phyloP scores from a whole-genome alignment of 2,888 invertebrate genomes.

The Chymomyza caudatula region DNA sequence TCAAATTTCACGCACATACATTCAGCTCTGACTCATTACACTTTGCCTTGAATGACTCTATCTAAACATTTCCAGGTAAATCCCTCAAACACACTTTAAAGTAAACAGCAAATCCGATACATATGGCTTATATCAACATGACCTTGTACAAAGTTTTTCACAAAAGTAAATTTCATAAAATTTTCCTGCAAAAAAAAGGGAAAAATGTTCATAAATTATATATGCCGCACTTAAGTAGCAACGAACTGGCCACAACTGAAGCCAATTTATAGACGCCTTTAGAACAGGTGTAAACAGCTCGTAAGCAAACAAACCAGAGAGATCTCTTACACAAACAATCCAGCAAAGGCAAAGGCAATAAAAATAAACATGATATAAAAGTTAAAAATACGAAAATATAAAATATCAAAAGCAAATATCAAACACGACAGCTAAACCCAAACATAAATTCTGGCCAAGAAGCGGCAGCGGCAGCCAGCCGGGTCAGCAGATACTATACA shows the following conservation, averaged over 20 bases:
- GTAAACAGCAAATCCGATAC: not conserved
- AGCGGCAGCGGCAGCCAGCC: not conserved
- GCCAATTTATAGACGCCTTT: slow-evolving; percentile 14
- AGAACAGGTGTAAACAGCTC: slow-evolving; percentile 58
- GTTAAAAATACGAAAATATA: not conserved
- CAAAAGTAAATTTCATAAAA: slow-evolving; percentile 27
- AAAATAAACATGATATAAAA: slow-evolving; percentile 48
- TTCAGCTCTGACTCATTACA: slow-evolving; percentile 14
- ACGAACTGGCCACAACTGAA: not conserved
- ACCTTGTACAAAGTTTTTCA: not conserved
- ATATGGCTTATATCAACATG: not conserved
- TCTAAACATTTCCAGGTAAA: not conserved
- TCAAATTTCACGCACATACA: slow-evolving; percentile 27
- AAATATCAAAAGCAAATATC: not conserved
- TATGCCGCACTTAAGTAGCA: not conserved
- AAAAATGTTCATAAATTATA: slow-evolving; percentile 26
- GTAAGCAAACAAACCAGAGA: slow-evolving; percentile 42
- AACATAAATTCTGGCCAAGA: slow-evolving; percentile 31
- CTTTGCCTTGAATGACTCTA: not conserved
- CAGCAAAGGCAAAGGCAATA: slow-evolving; percentile 38
- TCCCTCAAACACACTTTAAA: not conserved
- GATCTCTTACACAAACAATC: not conserved
- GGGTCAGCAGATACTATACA: not conserved
- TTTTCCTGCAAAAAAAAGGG: slow-evolving; percentile 23
- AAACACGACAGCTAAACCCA: slow-evolving; percentile 35